A percentile compares a stretch with the other conserved stretches of the same genome.
Conservation (phyloP, 2,797 vertebrate genomes). For the Semaprochilodus insignis region DNA sequence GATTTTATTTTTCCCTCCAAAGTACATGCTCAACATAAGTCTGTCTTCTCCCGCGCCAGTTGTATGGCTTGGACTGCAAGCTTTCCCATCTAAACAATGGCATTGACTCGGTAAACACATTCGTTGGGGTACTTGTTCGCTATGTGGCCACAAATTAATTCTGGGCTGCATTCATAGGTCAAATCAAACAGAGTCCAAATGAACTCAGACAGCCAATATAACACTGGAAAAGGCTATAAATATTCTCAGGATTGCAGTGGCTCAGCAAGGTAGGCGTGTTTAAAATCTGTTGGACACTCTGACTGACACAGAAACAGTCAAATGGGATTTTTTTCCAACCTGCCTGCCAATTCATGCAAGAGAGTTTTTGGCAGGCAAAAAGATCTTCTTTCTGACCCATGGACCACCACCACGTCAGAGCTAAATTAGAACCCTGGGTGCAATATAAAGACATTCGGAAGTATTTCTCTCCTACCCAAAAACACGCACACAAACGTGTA, state of each 20-base stretch:
- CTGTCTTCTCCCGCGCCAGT: background rate
- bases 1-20: constrained; percentile 4
- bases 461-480: constrained; percentile 52
- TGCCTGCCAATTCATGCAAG: constrained; percentile 57
- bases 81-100: background rate
- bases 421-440: constrained; percentile 67
- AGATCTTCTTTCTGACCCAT: constrained; percentile 53
- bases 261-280: constrained; percentile 39
- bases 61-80: constrained; percentile 14
- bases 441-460: constrained; percentile 67
- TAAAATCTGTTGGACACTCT: constrained; percentile 54
- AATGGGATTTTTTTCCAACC: constrained; percentile 28
- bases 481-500: constrained; percentile 56
- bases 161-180: constrained; percentile 53
- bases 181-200: constrained; percentile 64
- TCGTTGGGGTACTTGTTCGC: constrained; percentile 24
- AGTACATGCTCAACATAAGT: constrained; percentile 12
- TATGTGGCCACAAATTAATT: constrained; percentile 59
- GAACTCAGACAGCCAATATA: constrained; percentile 32
- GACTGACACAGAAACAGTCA: constrained; percentile 56
- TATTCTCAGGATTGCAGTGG: constrained; percentile 55
- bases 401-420: constrained; percentile 58
- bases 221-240: constrained; percentile 48
- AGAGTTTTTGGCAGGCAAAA: constrained; percentile 62
- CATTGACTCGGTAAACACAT: constrained; percentile 62